Base-by-base conservation (phyloP, 92 coral and sea anemone genomes). In the Epizoanthus fatuus region DNA sequence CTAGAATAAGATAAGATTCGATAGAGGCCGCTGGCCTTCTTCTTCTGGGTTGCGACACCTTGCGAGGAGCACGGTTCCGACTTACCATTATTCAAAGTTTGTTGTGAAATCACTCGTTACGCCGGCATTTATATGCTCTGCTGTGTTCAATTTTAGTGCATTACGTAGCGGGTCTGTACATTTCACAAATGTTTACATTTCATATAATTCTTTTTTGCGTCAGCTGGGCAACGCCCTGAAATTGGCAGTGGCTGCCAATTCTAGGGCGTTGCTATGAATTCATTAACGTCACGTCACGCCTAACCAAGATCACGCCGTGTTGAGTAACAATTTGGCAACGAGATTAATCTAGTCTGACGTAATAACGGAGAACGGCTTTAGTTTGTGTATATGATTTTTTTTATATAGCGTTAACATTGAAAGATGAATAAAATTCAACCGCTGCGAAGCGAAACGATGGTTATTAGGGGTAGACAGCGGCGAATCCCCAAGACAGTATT, bases 81-180 rank as follows among this genome's bases (percentile, higher is more conserved):
- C 79, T 73, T 73, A 62, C 79, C 79, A 73, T 73, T 62, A 73
- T 32, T 73, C 79, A 73, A 73, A 73, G 79, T 73, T 73, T 73
- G 79, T 73, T 73, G 79, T 73, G 79, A 73, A 73, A 73, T 73
- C 79, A 57, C 79, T 73, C 79, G 62, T 55, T 73, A 73, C 7
- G 79, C 79, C 79, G 79, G 79, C 79, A 73, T 73, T 73, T 73
- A 73, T 73, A 73, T 73, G 79, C 79, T 73, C 79, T 57, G 79
- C 79, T 62, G 79, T 73, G 79, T 73, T 73, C 79, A 73, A 73
- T 73, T 73, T 73, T 73, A 73, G 79, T 73, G 79, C 79, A 73
- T 73, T 73, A 73, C 79, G 79, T 55, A 73, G 37, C 37, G 79
- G 62, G 62, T 55, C 79, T 73, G 79, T 73, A 73, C 79, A 55